Evolutionary conservation across 1,140 invertebrate genomes (phyloP), one percentile per base, ranked within the genome.

Genomic region (Papilio xuthus): DNA sequence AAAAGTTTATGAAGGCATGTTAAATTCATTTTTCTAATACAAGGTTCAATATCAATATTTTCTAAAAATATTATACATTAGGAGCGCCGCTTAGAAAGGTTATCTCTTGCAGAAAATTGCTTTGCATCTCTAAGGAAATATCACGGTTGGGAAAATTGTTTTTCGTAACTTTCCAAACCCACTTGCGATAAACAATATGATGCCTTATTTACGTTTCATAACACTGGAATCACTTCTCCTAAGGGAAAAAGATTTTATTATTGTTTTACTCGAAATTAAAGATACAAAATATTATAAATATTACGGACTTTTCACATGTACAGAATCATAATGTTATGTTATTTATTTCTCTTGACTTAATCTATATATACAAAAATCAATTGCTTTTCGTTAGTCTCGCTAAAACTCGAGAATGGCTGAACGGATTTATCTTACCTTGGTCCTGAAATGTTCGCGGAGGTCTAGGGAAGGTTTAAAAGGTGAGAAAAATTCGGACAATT

Each of bases 101-200:
- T 87, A 89, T 89, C 85, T 90, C 85, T 89, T 83, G 87, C 82
- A 89, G 89, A 90, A 90, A 90, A 90, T 91, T 91, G 90, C 87
- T 90, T 89, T 85, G 87, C 85, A 90, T 90, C 90, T 91, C 90
- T 78, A 87, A 90, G 89, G 89, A 89, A 90, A 90, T 90, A 89
- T 88, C 84, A 85, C 80, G 84, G 80, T 77, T 79, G 84, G 78
- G 83, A 78, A 85, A 89, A 88, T 82, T 83, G 83, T 84, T 86
- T 86, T 87, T 86, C 84, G 84, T 84, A 82, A 85, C 78, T 85
- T 84, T 79, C 77, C 71, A 81, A 79, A 78, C 78, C 78, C 77
- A 80, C 77, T 87, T 82, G 82, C 77, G 79, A 84, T 83, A 86
- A 85, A 84, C 83, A 84, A 76, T 76, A 41, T 76, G 74, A 76